Percentiles rank a stretch among this genome's conserved stretches.
These are phyloP conservation scores for Oxyscelio sp. DNA, from an alignment of 2,888 invertebrate species.

Conservation along the genomic window DNA sequence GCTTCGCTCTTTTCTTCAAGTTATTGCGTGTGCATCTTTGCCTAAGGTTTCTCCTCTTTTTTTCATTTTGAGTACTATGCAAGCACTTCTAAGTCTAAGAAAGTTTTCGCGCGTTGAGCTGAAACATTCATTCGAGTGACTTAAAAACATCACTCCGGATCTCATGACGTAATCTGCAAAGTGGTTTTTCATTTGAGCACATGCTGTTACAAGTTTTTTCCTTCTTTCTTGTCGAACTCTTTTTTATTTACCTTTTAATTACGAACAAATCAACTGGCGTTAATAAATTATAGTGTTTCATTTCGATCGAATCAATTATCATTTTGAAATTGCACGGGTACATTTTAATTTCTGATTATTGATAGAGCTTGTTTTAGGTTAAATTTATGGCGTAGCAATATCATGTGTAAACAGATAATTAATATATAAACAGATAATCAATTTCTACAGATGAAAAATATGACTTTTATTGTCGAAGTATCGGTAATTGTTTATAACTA, in stretches of 20 bases:
- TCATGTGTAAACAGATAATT: background rate
- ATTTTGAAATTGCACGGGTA: too few relatives aligned
- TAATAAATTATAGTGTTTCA: too few relatives aligned
- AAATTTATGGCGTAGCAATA: background rate
- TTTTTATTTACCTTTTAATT: background rate
- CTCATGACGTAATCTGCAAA: slow-evolving; percentile 14
- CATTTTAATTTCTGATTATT: too few relatives aligned
- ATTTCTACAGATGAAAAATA: background rate
- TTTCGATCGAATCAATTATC: too few relatives aligned
- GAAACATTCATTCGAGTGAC: slow-evolving; percentile 28
- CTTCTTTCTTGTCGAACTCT: too few relatives aligned
- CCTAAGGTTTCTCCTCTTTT: slow-evolving; percentile 18
- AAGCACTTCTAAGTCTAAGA: slow-evolving; percentile 25
- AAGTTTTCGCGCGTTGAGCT: slow-evolving; percentile 22
- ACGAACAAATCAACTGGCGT: too few relatives aligned
- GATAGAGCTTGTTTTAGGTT: too few relatives aligned
- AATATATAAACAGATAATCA: too few relatives aligned
- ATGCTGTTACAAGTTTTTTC: too few relatives aligned
- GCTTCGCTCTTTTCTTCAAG: slow-evolving; percentile 26
- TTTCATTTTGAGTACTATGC: slow-evolving; percentile 33
- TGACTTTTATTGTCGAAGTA: background rate
- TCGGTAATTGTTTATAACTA: background rate
- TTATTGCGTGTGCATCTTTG: slow-evolving; percentile 32
- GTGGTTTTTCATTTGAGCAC: slow-evolving; percentile 24
- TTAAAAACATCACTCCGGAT: slow-evolving; percentile 24